These are phyloP conservation scores for Noctua pronuba DNA, from an alignment of 2,888 invertebrate genomes.

Conservation along the genomic window DNA sequence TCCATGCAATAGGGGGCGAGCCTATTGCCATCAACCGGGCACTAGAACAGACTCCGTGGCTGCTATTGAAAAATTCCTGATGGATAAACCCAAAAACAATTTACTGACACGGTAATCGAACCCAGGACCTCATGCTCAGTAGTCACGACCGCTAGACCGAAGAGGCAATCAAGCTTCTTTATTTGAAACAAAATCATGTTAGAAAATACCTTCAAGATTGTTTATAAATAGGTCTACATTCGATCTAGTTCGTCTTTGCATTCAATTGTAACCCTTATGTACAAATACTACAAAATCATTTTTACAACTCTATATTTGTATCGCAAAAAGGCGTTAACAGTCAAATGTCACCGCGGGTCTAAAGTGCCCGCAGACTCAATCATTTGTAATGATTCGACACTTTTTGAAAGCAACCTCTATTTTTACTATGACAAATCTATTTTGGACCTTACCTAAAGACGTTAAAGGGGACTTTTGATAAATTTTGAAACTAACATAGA, in stretches of 20 bases:
- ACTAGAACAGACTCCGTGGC: no score
- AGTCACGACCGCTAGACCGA: no score
- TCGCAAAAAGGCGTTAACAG: slow-evolving; percentile 59
- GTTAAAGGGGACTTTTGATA: slow-evolving; percentile 9
- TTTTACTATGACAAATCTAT: not conserved
- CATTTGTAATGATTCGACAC: slow-evolving; percentile 71
- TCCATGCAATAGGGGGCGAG: no score
- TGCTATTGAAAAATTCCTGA: no score
- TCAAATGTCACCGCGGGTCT: slow-evolving; percentile 49
- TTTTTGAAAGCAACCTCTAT: slow-evolving; percentile 45
- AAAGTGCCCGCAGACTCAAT: slow-evolving; percentile 65
- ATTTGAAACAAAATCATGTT: not conserved
- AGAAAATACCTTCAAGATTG: not conserved
- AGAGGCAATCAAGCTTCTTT: no score
- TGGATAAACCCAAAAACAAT: no score
- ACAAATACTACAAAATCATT: not conserved
- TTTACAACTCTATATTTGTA: not conserved
- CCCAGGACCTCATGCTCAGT: no score
- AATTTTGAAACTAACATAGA: not conserved
- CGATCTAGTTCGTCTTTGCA: not conserved
- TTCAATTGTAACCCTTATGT: not conserved
- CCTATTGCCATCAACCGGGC: no score
- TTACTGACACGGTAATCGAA: no score
- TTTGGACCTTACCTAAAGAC: slow-evolving; percentile 42
- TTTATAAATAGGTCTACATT: not conserved